Evolutionary conservation across 1,140 invertebrate species (phyloP), one percentile per base, ranked within the genome.

Genomic region (Phenacoccus solenopsis): DNA sequence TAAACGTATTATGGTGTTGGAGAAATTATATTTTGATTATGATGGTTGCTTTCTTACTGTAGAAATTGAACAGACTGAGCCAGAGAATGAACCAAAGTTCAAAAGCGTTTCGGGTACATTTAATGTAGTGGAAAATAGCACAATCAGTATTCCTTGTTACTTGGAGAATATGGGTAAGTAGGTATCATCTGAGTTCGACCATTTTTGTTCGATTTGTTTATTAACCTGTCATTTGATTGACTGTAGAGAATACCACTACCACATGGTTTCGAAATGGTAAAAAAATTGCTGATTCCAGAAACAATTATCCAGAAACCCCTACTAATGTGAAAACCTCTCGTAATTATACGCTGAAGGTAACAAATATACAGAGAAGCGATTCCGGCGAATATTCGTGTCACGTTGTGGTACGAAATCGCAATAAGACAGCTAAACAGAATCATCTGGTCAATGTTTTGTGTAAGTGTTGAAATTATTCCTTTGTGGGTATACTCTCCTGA

Each of bases 401-500:
- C 76, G 81, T 85, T 24, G 76, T 81, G 38, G 80, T 85, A 59
- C 82, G 85, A 1, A 77, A 79, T 38, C 81, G 83, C 22, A 84
- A 82, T 83, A 80, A 80, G n/a, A 76, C 82, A 49, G 83, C 88
- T 9, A 82, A 81, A 68, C 88, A 90, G 77, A 79, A 83, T 28
- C 87, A 90, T 75, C 81, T 85, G 30, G 88, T 91, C 71, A 84
- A 89, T 83, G 89, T 91, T 28, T 82, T 88, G 76, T 86, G 88
- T 89, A 79, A 85, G 86, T 81, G 73, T 32, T 38, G n/a, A 38
- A 10, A 38, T 38, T 38, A 9, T 38, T 38, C 9, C 9, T 38
- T 38, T n/a, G n/a, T 38, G 9, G 32, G 32, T 10, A n/a, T n/a
- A 10, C 9, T 38, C 9, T n/a, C 9, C 32, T 38, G n/a, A 38